Base-by-base conservation (phyloP, 2,888 invertebrate genomes). In the Pristionchus fissidentatus region DNA sequence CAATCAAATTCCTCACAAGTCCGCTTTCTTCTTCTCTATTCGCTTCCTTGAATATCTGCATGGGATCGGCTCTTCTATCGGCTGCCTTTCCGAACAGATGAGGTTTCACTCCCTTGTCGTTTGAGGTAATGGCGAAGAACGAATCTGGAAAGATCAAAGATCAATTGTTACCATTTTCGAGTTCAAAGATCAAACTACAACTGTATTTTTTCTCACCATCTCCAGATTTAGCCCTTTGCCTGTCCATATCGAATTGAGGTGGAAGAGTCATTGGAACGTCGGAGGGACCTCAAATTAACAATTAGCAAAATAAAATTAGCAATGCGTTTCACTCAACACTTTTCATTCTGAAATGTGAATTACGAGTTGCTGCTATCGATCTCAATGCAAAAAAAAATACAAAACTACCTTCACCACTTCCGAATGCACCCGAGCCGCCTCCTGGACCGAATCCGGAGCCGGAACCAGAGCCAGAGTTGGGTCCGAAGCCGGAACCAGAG, bases 241-340 rank as follows among this genome's bases (percentile, higher is more conserved):
- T 49, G 29, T 83, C 83, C 70, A 52, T 83, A 15, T 83, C 83
- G 73, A 73, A 83, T 57, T 83, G 52, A 15, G 83, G 83, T 43
- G 83, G 83, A 10, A 83, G 83, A 38, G 83, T 83, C 83, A 83
- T 83, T 1, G 83, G 83, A 13, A 32, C n/a, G 15, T 83, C 83
- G 5, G 46, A 46, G 19, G 46, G 66, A 15, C 81, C 81, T 70
- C 10, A n/a, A n/a, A n/a, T n/a, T n/a, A n/a, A n/a, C n/a, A n/a
- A n/a, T n/a, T n/a, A n/a, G n/a, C n/a, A n/a, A n/a, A 41, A 43
- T 41, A 22, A 35, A 38, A 35, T 66, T 38, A 38, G 38, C 22
- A 32, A 1, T 35, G 22, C 10, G 13, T 49, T 35, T 35, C n/a
- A 13, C n/a, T 55, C 22, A 41, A 15, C n/a, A 8, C 60, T 60